Conservation (phyloP, 2,888 invertebrate genomes). For the Merodon equestris region DNA sequence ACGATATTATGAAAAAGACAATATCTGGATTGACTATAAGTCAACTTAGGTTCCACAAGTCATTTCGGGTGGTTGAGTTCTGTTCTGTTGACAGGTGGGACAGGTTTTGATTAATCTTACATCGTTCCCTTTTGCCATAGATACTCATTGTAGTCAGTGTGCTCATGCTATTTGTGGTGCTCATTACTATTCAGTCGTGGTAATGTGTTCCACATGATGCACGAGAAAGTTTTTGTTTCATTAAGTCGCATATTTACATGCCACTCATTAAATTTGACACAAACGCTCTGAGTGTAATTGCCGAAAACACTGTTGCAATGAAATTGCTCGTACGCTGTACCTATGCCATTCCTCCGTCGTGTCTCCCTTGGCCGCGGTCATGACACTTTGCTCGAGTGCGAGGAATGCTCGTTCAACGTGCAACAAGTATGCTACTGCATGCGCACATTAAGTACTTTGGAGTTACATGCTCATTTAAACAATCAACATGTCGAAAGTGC, state of each 20-base stretch:
- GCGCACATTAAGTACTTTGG: constrained; percentile 35
- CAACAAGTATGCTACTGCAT: constrained; percentile 39
- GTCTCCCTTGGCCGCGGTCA: background rate
- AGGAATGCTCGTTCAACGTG: constrained; percentile 6
- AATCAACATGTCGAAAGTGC: constrained; percentile 51
- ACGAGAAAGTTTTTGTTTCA: background rate
- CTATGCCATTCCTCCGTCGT: background rate
- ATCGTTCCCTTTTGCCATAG: too few species aligned
- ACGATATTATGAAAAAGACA: too few species aligned
- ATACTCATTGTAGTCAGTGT: too few species aligned
- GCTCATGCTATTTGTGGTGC: too few species aligned
- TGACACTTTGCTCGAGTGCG: background rate
- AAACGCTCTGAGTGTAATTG: constrained; percentile 19
- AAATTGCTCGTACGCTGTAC: constrained; percentile 11
- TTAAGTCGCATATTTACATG: constrained; percentile 9
- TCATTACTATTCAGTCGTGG: background rate
- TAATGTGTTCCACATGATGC: background rate
- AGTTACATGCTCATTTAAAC: constrained; percentile 58
- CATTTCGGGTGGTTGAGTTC: too few species aligned
- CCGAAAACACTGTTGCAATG: constrained; percentile 27
- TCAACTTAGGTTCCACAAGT: too few species aligned
- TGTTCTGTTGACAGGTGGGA: too few species aligned
- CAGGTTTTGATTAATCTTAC: too few species aligned
- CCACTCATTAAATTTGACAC: constrained; percentile 27
- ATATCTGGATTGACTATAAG: too few species aligned